Evolutionary conservation across 2,888 invertebrate species (phyloP), one percentile per base, ranked within the genome.

Genomic region (Odontothrips loti): DNA sequence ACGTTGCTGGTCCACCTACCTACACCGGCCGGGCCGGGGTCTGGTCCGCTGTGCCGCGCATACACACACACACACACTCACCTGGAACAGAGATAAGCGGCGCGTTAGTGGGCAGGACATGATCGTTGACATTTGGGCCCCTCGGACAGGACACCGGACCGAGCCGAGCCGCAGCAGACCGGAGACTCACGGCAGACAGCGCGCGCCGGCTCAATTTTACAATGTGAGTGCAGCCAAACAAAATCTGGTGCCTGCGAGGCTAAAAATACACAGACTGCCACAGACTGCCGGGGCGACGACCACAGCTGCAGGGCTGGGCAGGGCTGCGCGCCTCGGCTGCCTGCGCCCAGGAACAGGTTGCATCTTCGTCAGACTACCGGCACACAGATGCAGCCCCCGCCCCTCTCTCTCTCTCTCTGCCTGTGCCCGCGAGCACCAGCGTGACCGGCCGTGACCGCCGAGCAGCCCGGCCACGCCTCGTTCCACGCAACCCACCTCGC

Each of bases 361-460:
- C 58, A 17, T 20, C 34, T 43, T 43, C 34, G 34, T 43, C 34
- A 43, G 34, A 43, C 34, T 43, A 43, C 34, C 34, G 34, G 34
- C 34, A 43, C 34, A 43, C 34, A 43, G 34, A 43, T 6, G 34
- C 34, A 43, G 34, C 34, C 34, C 34, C 3, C 6, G 34, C 34
- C 34, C 34, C 3, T 43, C 34, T 43, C 34, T 43, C 34, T 43
- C n/a, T n/a, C n/a, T n/a, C n/a, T n/a, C n/a, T n/a, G 63, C 20
- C 63, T 63, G n/a, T 17, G 63, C 63, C 63, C 68, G 23, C 68
- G 68, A 9, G 68, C 68, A 23, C 23, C 68, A 68, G 23, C 68
- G 68, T 23, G 68, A 68, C n/a, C 68, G 68, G 68, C 68, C 68
- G 68, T 68, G 68, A 68, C 23, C 68, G 68, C n/a, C 68, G 23